Evolutionary conservation across 2,888 invertebrate species (phyloP), one percentile per base, ranked within the genome.

Genomic region (Apotomis betuletana): DNA sequence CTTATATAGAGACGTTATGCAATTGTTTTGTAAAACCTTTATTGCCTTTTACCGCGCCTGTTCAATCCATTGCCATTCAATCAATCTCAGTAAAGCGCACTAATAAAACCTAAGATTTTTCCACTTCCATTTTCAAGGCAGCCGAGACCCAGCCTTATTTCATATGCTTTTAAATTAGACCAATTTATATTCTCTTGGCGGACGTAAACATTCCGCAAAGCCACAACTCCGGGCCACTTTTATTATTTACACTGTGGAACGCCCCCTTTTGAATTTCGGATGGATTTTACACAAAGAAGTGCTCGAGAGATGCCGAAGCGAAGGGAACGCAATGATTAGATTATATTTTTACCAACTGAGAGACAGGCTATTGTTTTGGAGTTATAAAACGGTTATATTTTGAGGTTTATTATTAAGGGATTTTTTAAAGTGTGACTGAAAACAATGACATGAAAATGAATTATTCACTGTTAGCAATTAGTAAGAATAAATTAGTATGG

Each of bases 141-240:
- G 38, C 67, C n/a, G 12, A 59, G 55, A 58, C 64, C 57, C 51
- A 49, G 70, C 70, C 64, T 76, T 73, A 76, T 77, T 77, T 77
- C 77, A 83, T 82, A 82, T 80, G 79, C 77, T 85, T 84, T 85
- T 81, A 87, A 87, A 87, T 86, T 81, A 82, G 79, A 75, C 75
- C 82, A 83, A 87, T 88, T 87, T 85, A 84, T 86, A 87, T 87
- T 88, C 87, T 79, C 77, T 73, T 44, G 74, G 76, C 82, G 79
- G 74, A 76, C 80, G 80, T 80, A 82, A 85, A 83, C 81, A 84
- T 83, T 80, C 78, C 73, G 77, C 78, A 74, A 74, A 83, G 74
- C 79, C 77, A 78, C 80, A 83, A 80, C 82, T 80, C 79, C 77
- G 74, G 72, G 78, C 80, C 81, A 83, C 79, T 84, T 85, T 84